These are phyloP conservation scores for Ia io DNA, from an alignment of 2,113 vertebrate genomes.

Conservation along the genomic window DNA sequence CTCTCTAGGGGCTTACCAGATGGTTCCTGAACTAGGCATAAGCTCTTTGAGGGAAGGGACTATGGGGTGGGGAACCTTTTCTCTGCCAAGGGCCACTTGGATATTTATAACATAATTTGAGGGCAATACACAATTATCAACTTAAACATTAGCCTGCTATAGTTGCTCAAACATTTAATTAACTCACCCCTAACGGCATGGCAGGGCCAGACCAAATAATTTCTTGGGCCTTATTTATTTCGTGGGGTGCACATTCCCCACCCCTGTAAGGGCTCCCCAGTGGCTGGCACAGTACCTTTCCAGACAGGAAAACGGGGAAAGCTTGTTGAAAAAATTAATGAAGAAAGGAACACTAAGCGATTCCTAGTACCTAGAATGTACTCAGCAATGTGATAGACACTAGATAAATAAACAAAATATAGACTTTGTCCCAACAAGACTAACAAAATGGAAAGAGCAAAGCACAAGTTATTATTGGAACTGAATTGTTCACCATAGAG, in stretches of 20 bases:
- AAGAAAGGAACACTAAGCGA: neutral
- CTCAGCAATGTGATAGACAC: neutral
- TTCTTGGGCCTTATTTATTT: too few species aligned
- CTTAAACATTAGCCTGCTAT: too few species aligned
- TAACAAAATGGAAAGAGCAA: neutral
- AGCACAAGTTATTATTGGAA: neutral
- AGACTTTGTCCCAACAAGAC: neutral
- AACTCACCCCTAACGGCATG: too few species aligned
- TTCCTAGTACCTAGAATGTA: neutral
- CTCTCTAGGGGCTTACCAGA: neutral
- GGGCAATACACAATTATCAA: too few species aligned
- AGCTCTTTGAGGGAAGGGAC: accelerated
- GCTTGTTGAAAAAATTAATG: neutral
- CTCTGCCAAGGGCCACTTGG: too few species aligned
- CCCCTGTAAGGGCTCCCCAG: too few species aligned
- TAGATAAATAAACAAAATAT: neutral
- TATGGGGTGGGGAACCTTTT: too few species aligned
- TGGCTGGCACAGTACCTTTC: neutral
- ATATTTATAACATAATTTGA: too few species aligned
- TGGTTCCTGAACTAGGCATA: neutral
- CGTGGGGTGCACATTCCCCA: too few species aligned
- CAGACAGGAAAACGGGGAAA: neutral
- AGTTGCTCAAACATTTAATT: too few species aligned
- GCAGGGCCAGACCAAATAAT: too few species aligned
- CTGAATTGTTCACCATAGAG: neutral